Percentiles rank a stretch among this genome's conserved stretches.
phyloP scores from a whole-genome alignment of 2,888 invertebrate genomes.

The Pediacus dermestoides region DNA sequence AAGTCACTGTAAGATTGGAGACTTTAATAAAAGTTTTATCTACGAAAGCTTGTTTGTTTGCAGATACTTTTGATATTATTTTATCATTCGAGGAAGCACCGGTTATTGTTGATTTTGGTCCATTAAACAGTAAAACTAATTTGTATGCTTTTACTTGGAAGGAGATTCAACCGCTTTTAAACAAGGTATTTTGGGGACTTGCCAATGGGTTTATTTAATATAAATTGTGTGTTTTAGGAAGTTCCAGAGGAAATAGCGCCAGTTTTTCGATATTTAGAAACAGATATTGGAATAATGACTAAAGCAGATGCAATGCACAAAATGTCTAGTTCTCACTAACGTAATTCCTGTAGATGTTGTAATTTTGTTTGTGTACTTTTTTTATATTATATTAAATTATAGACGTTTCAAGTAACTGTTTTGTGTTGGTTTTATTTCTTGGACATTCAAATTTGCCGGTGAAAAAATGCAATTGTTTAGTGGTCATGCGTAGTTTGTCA shows the following conservation, averaged over 20 bases:
- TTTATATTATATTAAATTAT: too few species aligned
- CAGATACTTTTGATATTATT: conserved; percentile 43
- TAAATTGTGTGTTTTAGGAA: conserved; percentile 23
- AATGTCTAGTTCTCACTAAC: conserved; percentile 18
- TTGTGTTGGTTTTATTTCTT: too few species aligned
- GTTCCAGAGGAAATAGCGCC: conserved; percentile 39
- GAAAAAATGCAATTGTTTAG: conserved; percentile 1
- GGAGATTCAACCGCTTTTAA: conserved; percentile 42
- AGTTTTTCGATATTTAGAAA: conserved; percentile 45
- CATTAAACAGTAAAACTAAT: conserved; percentile 41
- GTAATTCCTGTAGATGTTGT: too few species aligned
- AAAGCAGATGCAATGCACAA: conserved; percentile 33
- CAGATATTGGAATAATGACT: conserved; percentile 44
- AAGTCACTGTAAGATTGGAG: conserved; percentile 35
- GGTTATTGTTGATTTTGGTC: conserved; percentile 42
- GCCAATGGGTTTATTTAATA: background rate
- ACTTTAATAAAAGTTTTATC: background rate
- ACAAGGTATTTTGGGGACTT: conserved; percentile 27
- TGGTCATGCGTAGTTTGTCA: conserved; percentile 21
- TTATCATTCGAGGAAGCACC: conserved; percentile 39
- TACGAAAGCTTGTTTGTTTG: background rate
- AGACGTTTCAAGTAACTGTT: too few species aligned
- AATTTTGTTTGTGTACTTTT: too few species aligned
- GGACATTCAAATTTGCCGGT: too few species aligned
- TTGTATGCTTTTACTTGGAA: conserved; percentile 46